Conservation (phyloP, 2,888 invertebrate species). For the Cosmorhoe ocellata region DNA sequence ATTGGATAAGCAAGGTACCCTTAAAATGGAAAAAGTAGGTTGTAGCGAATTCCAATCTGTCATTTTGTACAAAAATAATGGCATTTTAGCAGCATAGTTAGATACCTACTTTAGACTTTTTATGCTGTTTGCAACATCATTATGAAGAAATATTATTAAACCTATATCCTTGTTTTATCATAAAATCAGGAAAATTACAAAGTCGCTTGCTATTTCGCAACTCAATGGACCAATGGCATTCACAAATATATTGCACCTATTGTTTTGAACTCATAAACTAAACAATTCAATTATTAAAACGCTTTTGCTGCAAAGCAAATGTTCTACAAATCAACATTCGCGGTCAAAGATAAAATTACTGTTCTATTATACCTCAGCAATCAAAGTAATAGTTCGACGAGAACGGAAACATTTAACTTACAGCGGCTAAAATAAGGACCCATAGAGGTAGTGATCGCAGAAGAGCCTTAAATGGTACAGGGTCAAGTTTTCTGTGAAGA, state of each 20-base stretch:
- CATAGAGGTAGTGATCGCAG: slow-evolving; percentile 85
- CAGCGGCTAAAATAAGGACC: slow-evolving; percentile 87
- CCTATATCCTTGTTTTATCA: slow-evolving; percentile 2
- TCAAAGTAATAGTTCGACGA: no score
- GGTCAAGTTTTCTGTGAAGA: slow-evolving; percentile 78
- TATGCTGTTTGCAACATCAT: background rate
- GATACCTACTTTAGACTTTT: background rate
- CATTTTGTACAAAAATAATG: no score
- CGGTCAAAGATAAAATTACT: no score
- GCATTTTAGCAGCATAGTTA: no score
- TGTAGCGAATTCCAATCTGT: no score
- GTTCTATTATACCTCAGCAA: no score
- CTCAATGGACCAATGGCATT: slow-evolving; percentile 8
- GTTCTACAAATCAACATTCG: no score
- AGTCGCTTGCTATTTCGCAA: slow-evolving; percentile 16
- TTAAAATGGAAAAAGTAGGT: no score
- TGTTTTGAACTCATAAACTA: background rate
- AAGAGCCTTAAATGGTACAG: slow-evolving; percentile 86
- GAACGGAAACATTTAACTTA: no score
- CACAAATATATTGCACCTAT: slow-evolving; percentile 1
- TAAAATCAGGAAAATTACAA: slow-evolving; percentile 18
- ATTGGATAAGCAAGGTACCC: no score
- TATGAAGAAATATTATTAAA: slow-evolving; percentile 1
- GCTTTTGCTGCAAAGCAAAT: no score
- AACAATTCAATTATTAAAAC: background rate